A percentile compares a stretch with the other conserved stretches of the same genome.
Conservation (phyloP, 2,888 invertebrate species). For the Chouioia cunea region DNA sequence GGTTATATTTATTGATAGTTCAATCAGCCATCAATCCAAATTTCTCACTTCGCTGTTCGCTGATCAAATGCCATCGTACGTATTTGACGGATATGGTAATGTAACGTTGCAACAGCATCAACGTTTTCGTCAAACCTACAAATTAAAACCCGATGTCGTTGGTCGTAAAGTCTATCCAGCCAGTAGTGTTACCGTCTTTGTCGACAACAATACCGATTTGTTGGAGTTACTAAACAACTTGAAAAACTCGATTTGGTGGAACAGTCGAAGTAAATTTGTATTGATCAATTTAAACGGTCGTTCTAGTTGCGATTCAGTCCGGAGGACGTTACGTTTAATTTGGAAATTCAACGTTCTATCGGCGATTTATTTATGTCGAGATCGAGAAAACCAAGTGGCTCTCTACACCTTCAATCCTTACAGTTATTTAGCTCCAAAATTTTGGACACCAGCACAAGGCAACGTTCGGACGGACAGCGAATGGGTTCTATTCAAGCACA, state of each 20-base stretch:
- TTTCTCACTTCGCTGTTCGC: too few species aligned
- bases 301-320: not conserved
- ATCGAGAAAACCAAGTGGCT: not conserved
- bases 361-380: not conserved
- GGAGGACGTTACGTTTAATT: not conserved
- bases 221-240: not conserved
- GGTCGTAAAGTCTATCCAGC: not conserved
- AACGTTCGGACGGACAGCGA: too few species aligned
- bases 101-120: not conserved
- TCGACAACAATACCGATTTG: not conserved
- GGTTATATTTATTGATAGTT: too few species aligned
- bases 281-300: not conserved
- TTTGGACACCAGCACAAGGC: not conserved
- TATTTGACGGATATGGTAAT: too few species aligned
- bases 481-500: slow-evolving; percentile 1
- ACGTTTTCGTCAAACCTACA: not conserved
- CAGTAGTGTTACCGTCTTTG: not conserved
- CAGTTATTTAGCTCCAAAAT: not conserved
- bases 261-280: not conserved
- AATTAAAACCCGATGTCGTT: not conserved
- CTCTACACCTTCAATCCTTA: slow-evolving; percentile 16
- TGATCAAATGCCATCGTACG: too few species aligned
- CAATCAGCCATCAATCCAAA: too few species aligned
- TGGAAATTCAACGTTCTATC: slow-evolving; percentile 15
- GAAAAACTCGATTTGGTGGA: slow-evolving; percentile 17